These are phyloP conservation scores for Lacanobia wlatinum DNA, from an alignment of 2,888 invertebrate genomes.

Conservation along the genomic window DNA sequence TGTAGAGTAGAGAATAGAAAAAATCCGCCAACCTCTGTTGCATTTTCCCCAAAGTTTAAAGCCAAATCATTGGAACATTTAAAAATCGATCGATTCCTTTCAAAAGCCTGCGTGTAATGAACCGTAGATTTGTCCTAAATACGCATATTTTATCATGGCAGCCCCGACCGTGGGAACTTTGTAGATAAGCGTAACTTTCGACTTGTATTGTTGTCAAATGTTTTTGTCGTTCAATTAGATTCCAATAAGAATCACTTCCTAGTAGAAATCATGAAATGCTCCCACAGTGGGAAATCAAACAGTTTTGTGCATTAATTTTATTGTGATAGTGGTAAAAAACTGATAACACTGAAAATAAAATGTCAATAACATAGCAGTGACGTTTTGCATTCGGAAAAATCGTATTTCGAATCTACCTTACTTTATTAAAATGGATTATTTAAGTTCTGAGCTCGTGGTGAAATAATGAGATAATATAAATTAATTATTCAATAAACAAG, in stretches of 20 bases:
- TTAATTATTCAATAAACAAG: conserved; percentile 62
- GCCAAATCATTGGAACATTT: not conserved
- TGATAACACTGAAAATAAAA: conserved; percentile 80
- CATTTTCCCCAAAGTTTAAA: not conserved
- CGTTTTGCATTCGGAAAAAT: conserved; percentile 85
- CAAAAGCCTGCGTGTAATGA: conserved; percentile 67
- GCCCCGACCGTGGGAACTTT: conserved; percentile 82
- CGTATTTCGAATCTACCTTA: conserved; percentile 84
- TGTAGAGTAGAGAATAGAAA: not conserved
- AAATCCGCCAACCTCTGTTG: too few relatives aligned
- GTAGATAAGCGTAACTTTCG: conserved; percentile 80
- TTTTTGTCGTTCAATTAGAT: conserved; percentile 77
- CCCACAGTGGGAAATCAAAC: conserved; percentile 46
- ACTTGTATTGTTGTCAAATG: conserved; percentile 79
- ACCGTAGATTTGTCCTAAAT: conserved; percentile 78
- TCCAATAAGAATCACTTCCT: conserved; percentile 77
- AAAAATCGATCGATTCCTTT: conserved; percentile 27
- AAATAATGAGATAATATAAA: conserved; percentile 77
- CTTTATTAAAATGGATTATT: conserved; percentile 83
- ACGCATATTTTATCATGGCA: conserved; percentile 77
- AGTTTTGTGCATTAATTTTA: conserved; percentile 46
- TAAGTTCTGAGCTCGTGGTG: conserved; percentile 80
- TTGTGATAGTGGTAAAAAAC: conserved; percentile 71
- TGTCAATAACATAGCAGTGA: conserved; percentile 85
- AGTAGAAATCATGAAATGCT: conserved; percentile 70